Evolutionary conservation across 2,113 vertebrate genomes (phyloP), one percentile per base, ranked within the genome.

Genomic region (Capreolus pygargus): DNA sequence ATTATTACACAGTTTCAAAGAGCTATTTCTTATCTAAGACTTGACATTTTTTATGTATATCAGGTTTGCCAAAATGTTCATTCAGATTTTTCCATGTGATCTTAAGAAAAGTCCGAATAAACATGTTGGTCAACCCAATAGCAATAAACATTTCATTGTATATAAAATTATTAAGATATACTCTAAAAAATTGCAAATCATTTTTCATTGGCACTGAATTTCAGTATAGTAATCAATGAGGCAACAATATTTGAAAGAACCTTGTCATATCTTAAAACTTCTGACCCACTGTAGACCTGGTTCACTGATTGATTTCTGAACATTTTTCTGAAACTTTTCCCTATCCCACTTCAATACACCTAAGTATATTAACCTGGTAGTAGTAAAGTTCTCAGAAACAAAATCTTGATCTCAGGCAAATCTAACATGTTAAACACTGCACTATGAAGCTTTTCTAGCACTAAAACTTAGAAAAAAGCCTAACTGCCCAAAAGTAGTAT

Each of bases 271-370:
- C 9, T 88, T 33, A 57, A 50, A 47, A 33, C 21, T 82, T 4
- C 10, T 76, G 36, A 2, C 6, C 61, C 12, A 54, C 23, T 58
- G 0, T 25, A 30, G 50, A 61, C 0, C 17, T 81, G 16, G 7
- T 15, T 89, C 47, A 86, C 17, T 28, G n/a, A 43, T 55, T 74
- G 16, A 54, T 43, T 82, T 45, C 82, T 57, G 79, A 58, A 64
- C 47, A 19, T 19, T 93, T 93, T 92, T 78, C 43, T 64, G 70
- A 70, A 90, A 76, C 47, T 33, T 94, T 81, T 60, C 25, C 45
- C 67, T 89, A 15, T 61, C 36, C 50, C 64, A 39, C 39, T 86
- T 90, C 57, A 55, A 14, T 14, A 15, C 3, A n/a, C 8, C 6
- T 27, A 43, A n/a, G 7, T 17, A 93, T 39, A 54, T 78, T 57